Evolutionary conservation across 2,113 vertebrate species (phyloP), one percentile per base, ranked within the genome.

Genomic region (Desmodus rotundus): DNA sequence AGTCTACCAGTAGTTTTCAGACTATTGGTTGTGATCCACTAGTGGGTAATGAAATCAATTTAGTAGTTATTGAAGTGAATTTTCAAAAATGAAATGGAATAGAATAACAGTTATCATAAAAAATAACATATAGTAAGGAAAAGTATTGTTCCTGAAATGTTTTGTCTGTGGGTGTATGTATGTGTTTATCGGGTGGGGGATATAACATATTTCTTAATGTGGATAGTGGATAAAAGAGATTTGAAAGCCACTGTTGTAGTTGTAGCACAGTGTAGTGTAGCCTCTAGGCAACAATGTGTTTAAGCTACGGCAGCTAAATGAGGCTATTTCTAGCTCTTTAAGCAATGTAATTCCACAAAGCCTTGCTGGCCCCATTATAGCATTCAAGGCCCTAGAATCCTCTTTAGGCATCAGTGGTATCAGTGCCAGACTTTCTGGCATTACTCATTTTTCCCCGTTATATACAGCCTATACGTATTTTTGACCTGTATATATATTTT

Each of bases 51-150:
- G 54, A 93, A 91, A 54, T 67, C 50, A 95, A 31, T 73, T 94
- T 73, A 77, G 47, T 95, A 28, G 33, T 12, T 82, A 36, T 96
- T 85, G 28, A 93, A 93, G 33, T 94, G 20, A 68, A 91, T 28
- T 88, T 68, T 50, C 45, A 67, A 78, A 78, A 65, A 56, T 70
- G 31, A 93, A 89, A 56, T 72, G 77, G 54, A 91, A 47, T 78
- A 87, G 33, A 87, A 80, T 78, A 87, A 16, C 50, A 91, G 15
- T 83, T 84, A 47, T 56, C 36, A 74, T 90, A 91, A 70, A 93
- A 95, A 89, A 70, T 93, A 61, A 78, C 7, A 33, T 17, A 24
- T 47, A 65, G 82, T 38, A 87, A 94, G 76, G 50, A 74, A 67
- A 93, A 80, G 16, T 52, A 36, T 20, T 63, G 12, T 78, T 86